phyloP scores from a whole-genome alignment of 2,888 invertebrate species.

The Metallyticus violacea region DNA sequence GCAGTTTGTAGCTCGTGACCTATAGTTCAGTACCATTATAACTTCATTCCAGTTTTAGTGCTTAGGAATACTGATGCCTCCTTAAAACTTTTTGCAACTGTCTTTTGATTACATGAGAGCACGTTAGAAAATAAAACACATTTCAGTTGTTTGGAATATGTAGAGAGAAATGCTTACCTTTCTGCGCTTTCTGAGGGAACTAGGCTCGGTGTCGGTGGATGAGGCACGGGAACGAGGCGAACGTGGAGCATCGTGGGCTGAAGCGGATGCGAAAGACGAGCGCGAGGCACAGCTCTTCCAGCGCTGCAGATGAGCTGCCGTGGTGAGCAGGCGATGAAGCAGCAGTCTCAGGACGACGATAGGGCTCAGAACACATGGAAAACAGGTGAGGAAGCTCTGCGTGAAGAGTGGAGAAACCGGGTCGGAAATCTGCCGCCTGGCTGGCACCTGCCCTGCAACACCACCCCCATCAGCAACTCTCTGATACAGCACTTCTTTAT shows the following conservation, averaged over 20 bases:
- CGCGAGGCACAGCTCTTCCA: slow-evolving; percentile 48
- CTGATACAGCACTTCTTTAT: not conserved
- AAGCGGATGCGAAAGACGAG: slow-evolving; percentile 48
- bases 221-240: slow-evolving; percentile 45
- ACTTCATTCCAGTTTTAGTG: too few relatives aligned
- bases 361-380: slow-evolving; percentile 54
- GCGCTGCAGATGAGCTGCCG: slow-evolving; percentile 48
- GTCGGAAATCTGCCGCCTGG: slow-evolving; percentile 38
- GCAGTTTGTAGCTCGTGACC: too few relatives aligned
- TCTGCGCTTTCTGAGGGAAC: slow-evolving; percentile 45
- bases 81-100: too few relatives aligned
- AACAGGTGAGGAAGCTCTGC: slow-evolving; percentile 46
- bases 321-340: slow-evolving; percentile 54
- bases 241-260: slow-evolving; percentile 42
- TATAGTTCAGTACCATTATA: not conserved
- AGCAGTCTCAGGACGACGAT: slow-evolving; percentile 54
- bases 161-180: slow-evolving; percentile 40
- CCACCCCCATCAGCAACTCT: slow-evolving; percentile 17
- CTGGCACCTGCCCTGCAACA: slow-evolving; percentile 34
- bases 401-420: slow-evolving; percentile 41
- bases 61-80: not conserved
- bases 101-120: too few relatives aligned
- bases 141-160: too few relatives aligned
- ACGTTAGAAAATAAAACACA: too few relatives aligned
- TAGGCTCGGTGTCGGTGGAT: slow-evolving; percentile 46